Conservation (phyloP, 2,797 vertebrate genomes). For the Onychomys leucogaster region DNA sequence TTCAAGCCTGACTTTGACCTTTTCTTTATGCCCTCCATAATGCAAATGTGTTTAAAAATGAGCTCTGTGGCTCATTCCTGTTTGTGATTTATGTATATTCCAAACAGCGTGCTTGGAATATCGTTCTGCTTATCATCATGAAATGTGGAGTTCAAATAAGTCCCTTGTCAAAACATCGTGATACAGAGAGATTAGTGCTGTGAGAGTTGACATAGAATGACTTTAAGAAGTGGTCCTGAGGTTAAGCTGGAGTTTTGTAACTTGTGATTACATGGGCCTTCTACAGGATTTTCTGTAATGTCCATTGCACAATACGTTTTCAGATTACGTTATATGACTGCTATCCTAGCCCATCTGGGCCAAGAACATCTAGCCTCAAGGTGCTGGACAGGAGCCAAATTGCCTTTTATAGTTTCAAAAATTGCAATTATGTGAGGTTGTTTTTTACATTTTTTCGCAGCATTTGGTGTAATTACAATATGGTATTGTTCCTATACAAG, state of each 20-base stretch:
- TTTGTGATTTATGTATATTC: slow-evolving; percentile 40
- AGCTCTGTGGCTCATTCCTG: not conserved
- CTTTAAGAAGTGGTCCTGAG: slow-evolving; percentile 26
- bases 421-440: not conserved
- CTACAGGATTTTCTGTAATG: not conserved
- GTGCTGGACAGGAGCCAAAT: not conserved
- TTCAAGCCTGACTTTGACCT: slow-evolving; percentile 26
- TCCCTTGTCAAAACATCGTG: slow-evolving; percentile 64
- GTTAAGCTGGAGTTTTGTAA: slow-evolving; percentile 29
- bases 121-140: slow-evolving; percentile 29
- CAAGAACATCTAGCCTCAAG: not conserved
- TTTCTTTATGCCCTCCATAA: not conserved
- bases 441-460: not conserved
- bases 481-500: not conserved
- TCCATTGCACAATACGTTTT: not conserved
- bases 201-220: slow-evolving; percentile 46
- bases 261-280: not conserved
- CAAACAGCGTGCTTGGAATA: not conserved
- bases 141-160: slow-evolving; percentile 50
- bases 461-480: slow-evolving; percentile 12
- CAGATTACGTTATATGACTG: slow-evolving; percentile 5
- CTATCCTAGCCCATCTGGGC: not conserved
- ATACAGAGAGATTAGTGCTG: slow-evolving; percentile 14
- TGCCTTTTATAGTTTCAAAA: slow-evolving; percentile 27
- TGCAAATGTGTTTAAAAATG: slow-evolving; percentile 42